Base-by-base conservation (phyloP, 2,888 invertebrate genomes). In the Mimachlamys varia region DNA sequence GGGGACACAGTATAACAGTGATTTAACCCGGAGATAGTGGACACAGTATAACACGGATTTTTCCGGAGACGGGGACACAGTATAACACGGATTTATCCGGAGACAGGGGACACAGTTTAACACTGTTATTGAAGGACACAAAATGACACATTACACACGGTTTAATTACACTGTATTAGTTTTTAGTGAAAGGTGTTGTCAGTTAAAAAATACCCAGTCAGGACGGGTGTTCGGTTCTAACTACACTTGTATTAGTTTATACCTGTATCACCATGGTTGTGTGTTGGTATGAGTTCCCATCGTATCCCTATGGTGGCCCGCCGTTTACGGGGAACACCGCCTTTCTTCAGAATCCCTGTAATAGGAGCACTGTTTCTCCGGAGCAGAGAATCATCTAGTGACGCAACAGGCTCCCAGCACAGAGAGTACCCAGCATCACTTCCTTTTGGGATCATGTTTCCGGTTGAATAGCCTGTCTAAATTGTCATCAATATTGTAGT, bases 341-440 rank as follows among this genome's bases (percentile, higher is more conserved):
- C 33, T 76, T 76, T 76, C 76, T 76, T 76, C 76, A 76, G 17
- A 76, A 76, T 76, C 33, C 76, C 76, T 13, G 76, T 76, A 7
- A 76, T 27, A 33, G 76, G 76, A 5, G 76, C 33, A 33, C 76
- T 76, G 33, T 76, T 7, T 33, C 76, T 76, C 27, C 76, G 27
- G 13, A 15, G 13, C 33, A n/a, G 7, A 22, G 62, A 15, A 58
- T 19, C 7, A 19, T 19, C n/a, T n/a, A 22, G 19, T 22, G 33
- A 33, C 13, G 27, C 12, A 1, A 2, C 5, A 33, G 33, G 10
- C 27, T 76, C 33, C 12, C 76, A 0, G 33, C 10, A 22, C 76
- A 7, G 27, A 7, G 17, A 27, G 33, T 76, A 10, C 27, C 15
- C 33, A 76, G 27, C 76, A 19, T 33, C 76, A 44, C 44, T 44